Percentiles rank a stretch among this genome's conserved stretches.
These are phyloP conservation scores for Microcaecilia unicolor DNA, from an alignment of 2,797 vertebrate species.

Conservation along the genomic window DNA sequence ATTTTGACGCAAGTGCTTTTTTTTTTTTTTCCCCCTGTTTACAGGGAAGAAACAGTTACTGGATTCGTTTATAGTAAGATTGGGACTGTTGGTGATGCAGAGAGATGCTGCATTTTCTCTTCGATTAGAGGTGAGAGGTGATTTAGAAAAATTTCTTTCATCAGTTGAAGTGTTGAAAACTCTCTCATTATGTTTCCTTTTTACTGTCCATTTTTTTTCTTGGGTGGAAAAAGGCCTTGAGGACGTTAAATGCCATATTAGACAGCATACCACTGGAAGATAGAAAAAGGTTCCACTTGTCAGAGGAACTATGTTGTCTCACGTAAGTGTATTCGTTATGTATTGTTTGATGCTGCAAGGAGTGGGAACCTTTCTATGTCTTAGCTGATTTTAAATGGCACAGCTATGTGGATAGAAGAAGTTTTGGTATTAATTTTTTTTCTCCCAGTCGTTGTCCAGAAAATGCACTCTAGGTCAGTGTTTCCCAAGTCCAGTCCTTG, in stretches of 20 bases:
- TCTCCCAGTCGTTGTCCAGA: no score
- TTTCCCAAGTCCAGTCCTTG: no score
- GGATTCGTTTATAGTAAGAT: conserved; percentile 52
- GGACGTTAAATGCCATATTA: conserved; percentile 63
- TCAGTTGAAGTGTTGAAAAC: neutral
- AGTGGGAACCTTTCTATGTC: no score
- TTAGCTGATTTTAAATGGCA: no score
- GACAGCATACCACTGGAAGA: conserved; percentile 38
- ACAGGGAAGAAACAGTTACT: conserved; percentile 56
- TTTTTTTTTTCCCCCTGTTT: neutral
- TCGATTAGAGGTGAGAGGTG: conserved; percentile 60
- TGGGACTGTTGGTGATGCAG: conserved; percentile 58
- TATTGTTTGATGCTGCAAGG: neutral
- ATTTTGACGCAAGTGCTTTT: no score
- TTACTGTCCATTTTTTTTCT: neutral
- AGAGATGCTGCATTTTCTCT: conserved; percentile 22
- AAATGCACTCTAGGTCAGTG: no score
- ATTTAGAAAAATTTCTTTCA: no score
- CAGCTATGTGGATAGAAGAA: no score
- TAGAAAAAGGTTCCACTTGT: conserved; percentile 45
- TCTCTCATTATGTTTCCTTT: neutral
- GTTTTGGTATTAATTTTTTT: no score
- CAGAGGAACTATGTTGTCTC: conserved; percentile 40
- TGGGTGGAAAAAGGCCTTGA: conserved; percentile 47
- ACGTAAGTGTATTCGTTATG: conserved; percentile 46